A percentile compares a stretch with the other conserved stretches of the same genome.
phyloP scores from a whole-genome alignment of 2,888 invertebrate genomes.

The Euproctis similis region DNA sequence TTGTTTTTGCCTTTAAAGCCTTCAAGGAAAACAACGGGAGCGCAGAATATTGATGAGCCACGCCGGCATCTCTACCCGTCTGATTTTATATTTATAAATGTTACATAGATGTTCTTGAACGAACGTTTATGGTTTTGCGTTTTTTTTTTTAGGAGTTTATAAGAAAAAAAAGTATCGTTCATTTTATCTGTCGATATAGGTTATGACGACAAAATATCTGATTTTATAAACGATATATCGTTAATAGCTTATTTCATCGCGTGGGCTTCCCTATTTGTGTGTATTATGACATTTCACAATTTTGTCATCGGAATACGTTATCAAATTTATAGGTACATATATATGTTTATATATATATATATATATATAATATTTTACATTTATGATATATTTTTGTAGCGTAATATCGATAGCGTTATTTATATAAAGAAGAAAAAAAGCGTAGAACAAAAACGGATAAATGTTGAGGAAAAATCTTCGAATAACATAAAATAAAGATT shows the following conservation, averaged over 20 bases:
- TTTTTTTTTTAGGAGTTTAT: conserved; percentile 23
- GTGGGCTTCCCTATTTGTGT: no score
- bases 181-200: conserved; percentile 24
- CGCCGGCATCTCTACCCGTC: conserved; percentile 33
- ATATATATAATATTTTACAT: conserved; percentile 20
- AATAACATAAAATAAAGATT: conserved; percentile 37
- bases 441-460: no score
- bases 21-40: conserved; percentile 57
- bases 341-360: conserved; percentile 23
- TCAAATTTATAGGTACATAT: conserved; percentile 20
- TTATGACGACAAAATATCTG: conserved; percentile 26
- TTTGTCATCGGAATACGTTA: conserved; percentile 19
- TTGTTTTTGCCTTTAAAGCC: conserved; percentile 59
- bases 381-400: conserved; percentile 24
- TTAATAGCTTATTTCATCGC: conserved; percentile 22
- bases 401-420: conserved; percentile 20
- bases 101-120: conserved; percentile 32
- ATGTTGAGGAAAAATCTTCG: conserved; percentile 30
- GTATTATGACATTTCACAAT: no score
- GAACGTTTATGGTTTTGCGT: no score
- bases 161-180: conserved; percentile 13
- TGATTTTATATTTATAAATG: conserved; percentile 39
- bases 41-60: conserved; percentile 61
- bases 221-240: conserved; percentile 20
- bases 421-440: conserved; percentile 21